Evolutionary conservation across 1,140 invertebrate species (phyloP).

Genomic region (Musca vetustissima): DNA sequence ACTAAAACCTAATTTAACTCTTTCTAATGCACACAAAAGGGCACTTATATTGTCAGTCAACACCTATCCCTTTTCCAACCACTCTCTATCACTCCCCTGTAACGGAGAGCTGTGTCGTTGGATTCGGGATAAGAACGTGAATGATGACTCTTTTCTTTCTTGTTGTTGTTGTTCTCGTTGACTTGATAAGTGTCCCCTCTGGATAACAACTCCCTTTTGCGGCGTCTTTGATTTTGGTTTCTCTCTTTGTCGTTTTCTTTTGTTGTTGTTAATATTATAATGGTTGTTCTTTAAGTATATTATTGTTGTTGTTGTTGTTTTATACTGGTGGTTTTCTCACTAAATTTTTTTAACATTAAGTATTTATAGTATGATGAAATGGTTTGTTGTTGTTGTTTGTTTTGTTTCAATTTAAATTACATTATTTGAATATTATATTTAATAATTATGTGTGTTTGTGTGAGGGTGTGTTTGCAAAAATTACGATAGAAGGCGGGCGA

Average conservation of each 20-base stretch:
- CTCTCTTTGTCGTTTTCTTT: slow-evolving; percentile 15
- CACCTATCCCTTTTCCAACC: too few species aligned
- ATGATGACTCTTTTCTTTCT: too few species aligned
- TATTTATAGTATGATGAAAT: slow-evolving; percentile 20
- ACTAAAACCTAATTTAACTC: too few species aligned
- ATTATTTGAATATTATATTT: slow-evolving; percentile 19
- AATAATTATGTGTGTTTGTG: slow-evolving; percentile 9
- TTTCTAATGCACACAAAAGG: too few species aligned
- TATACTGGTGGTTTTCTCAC: slow-evolving; percentile 23
- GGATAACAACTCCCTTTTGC: slow-evolving; percentile 10
- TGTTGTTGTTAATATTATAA: not conserved
- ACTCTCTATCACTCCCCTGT: too few species aligned
- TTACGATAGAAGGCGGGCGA: not conserved
- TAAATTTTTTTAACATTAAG: slow-evolving; percentile 16
- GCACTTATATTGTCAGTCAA: too few species aligned
- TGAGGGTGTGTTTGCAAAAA: not conserved
- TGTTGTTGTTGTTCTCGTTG: too few species aligned
- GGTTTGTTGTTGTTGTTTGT: slow-evolving; percentile 9
- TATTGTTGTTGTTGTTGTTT: slow-evolving; percentile 4
- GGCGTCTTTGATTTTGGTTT: slow-evolving; percentile 15
- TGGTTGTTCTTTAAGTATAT: slow-evolving; percentile 6
- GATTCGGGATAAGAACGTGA: too few species aligned
- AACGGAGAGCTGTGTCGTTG: too few species aligned
- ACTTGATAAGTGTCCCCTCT: not conserved
- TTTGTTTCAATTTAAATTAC: slow-evolving; percentile 21